Base-by-base conservation (phyloP, 2,113 vertebrate species). In the Lophotis ruficrista region DNA sequence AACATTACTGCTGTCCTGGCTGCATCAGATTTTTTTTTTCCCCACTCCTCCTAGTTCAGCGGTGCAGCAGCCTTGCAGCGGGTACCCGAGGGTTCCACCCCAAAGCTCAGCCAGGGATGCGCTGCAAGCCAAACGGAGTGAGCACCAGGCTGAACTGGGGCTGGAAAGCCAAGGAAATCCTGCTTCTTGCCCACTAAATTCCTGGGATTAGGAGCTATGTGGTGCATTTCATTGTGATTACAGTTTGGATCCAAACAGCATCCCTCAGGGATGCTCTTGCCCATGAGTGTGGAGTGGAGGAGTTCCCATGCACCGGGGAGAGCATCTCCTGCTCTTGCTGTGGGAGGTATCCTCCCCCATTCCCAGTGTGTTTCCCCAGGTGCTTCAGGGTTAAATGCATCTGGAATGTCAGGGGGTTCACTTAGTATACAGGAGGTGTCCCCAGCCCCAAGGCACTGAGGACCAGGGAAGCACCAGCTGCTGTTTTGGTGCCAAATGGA, bases 341-440 rank as follows among this genome's bases (percentile, higher is more conserved):
- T 47, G 62, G 21, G 53, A 76, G 17, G 15, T 8, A 35, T 41
- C 25, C 60, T 18, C 4, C 48, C n/a, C 24, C 2, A 4, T 58
- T 62, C 33, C 31, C 14, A 7, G 18, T 24, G 14, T 3, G 1
- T 69, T 82, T 71, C 9, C 18, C 10, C 45, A 8, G 21, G 33
- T 53, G 3, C 4, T 90, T 79, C 7, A 22, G 85, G 12, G 37
- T 37, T 15, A 83, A 80, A 76, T 33, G 51, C n/a, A 33, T 60
- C 41, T 16, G 17, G 58, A 54, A 28, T n/a, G 5, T 47, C 23
- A 8, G 4, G 47, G 24, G 31, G n/a, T 43, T 84, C 20, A 7
- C 25, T 20, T 33, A 17, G 62, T 16, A 11, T 6, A 3, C 0
- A 10, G 54, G 9, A 47, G 1, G 1, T 48, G 18, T 70, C 30